Conservation (phyloP, 2,113 vertebrate species). For the Hypanus sabinus region DNA sequence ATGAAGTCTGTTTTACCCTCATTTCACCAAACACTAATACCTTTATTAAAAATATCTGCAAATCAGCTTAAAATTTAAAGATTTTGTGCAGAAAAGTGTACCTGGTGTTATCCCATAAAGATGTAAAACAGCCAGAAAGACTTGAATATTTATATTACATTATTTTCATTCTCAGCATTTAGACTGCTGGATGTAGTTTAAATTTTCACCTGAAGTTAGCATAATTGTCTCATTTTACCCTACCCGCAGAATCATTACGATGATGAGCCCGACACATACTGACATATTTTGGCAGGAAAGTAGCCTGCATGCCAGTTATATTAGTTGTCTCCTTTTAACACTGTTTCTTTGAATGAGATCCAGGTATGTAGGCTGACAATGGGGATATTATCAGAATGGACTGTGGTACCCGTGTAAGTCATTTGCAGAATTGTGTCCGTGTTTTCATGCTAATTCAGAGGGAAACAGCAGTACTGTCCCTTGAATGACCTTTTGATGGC, state of each 20-base stretch:
- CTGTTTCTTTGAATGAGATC: slow-evolving; percentile 36
- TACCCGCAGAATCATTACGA: slow-evolving; percentile 29
- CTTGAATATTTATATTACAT: slow-evolving; percentile 30
- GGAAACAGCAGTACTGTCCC: slow-evolving; percentile 28
- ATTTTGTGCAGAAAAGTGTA: slow-evolving; percentile 5
- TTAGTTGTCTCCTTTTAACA: slow-evolving; percentile 37
- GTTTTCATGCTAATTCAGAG: slow-evolving; percentile 33
- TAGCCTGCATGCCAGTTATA: slow-evolving; percentile 35
- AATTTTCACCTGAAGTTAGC: slow-evolving; percentile 37
- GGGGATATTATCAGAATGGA: slow-evolving; percentile 34
- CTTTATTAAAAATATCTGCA: background rate
- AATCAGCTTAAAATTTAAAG: background rate
- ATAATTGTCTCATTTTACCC: slow-evolving; percentile 37
- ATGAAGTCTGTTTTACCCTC: background rate
- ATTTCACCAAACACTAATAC: background rate
- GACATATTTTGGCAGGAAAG: slow-evolving; percentile 35
- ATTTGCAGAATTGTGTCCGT: slow-evolving; percentile 23
- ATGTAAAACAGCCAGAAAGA: slow-evolving; percentile 24
- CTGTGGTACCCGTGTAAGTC: slow-evolving; percentile 17
- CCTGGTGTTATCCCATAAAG: slow-evolving; percentile 11
- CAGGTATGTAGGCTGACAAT: slow-evolving; percentile 30
- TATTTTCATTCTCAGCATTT: background rate
- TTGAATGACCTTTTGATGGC: slow-evolving; percentile 34
- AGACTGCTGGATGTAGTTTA: slow-evolving; percentile 35
- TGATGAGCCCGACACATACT: slow-evolving; percentile 33